These are phyloP conservation scores for Brachionus calyciflorus DNA, from an alignment of 1,140 invertebrate genomes.

Conservation along the genomic window DNA sequence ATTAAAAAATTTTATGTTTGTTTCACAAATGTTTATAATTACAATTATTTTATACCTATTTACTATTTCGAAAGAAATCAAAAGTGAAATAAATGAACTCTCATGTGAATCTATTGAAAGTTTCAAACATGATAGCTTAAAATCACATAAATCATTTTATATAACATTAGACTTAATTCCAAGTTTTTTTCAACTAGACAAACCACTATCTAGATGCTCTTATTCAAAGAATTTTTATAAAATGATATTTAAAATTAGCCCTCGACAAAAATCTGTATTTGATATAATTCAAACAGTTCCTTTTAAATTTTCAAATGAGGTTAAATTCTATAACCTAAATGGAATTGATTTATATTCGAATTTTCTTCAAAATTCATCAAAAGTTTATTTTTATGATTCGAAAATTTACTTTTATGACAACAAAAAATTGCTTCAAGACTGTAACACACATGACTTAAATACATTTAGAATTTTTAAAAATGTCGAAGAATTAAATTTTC, in stretches of 20 bases:
- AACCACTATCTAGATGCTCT: not conserved
- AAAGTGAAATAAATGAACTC: too few species aligned
- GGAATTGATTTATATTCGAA: not conserved
- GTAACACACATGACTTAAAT: not conserved
- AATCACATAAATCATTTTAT: too few species aligned
- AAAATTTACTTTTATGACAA: not conserved
- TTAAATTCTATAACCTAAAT: not conserved
- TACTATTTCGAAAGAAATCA: too few species aligned
- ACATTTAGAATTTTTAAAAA: not conserved
- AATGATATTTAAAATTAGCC: not conserved
- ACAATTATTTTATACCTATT: too few species aligned
- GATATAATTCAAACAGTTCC: not conserved
- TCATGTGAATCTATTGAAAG: too few species aligned
- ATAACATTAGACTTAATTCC: not conserved
- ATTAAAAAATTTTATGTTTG: too few species aligned
- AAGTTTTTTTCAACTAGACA: not conserved
- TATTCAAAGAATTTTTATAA: not conserved
- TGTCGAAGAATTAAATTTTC: not conserved
- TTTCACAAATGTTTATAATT: too few species aligned
- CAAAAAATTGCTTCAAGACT: not conserved
- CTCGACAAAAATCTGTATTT: not conserved
- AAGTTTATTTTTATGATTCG: not conserved
- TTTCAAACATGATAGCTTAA: too few species aligned
- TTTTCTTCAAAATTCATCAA: conserved; percentile 7
- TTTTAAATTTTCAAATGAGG: not conserved